These are phyloP conservation scores for Corythornis vintsioides DNA, from an alignment of 2,113 vertebrate species.

Conservation along the genomic window DNA sequence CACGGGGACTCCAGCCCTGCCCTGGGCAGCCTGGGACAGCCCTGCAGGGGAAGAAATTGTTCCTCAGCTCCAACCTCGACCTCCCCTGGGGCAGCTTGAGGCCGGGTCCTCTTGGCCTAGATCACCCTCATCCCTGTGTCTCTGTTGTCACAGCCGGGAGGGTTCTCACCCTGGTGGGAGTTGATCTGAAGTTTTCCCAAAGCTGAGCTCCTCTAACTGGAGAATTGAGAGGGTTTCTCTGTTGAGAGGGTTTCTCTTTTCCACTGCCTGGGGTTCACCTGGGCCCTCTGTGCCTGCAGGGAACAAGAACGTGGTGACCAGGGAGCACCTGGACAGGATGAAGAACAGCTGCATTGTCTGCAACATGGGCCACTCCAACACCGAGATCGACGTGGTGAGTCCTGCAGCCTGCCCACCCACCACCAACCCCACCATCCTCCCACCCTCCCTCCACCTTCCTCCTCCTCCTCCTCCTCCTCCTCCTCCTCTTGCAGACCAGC, in stretches of 20 bases:
- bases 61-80: background rate
- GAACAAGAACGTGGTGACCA: constrained; percentile 97
- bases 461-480: background rate
- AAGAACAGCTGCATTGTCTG: constrained; percentile 98
- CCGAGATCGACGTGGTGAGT: constrained; percentile 96
- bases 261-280: background rate
- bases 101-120: background rate
- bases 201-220: background rate
- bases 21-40: background rate
- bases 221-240: background rate
- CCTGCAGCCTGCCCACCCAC: accelerated
- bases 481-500: constrained; percentile 83
- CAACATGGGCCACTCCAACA: constrained; percentile 99
- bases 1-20: too few relatives aligned
- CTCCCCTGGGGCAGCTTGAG: background rate
- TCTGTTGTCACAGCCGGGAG: background rate
- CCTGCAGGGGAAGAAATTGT: background rate
- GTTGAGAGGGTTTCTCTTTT: background rate
- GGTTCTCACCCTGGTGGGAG: background rate
- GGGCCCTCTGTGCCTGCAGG: constrained; percentile 73
- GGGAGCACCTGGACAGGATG: constrained; percentile 96
- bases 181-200: background rate
- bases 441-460: background rate
- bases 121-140: background rate
- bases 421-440: accelerated